Evolutionary conservation across 2,797 vertebrate genomes (phyloP), one percentile per base, ranked within the genome.

Genomic region (Malurus splendens): DNA sequence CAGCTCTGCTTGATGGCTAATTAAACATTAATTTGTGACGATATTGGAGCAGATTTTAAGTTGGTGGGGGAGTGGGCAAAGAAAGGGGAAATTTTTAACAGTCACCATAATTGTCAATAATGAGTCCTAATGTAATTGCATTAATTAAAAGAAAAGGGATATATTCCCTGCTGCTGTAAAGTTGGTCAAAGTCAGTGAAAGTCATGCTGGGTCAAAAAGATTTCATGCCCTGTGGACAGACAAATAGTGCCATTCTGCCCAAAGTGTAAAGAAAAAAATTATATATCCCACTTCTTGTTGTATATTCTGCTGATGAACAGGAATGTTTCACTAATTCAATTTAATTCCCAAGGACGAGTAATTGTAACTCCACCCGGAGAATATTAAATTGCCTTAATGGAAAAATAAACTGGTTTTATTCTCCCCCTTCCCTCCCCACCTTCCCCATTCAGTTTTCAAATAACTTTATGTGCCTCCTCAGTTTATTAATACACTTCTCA

Each of bases 391-490:
- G 81, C 87, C 73, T 74, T 93, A 90, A 95, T 93, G 79, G 85
- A 90, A 92, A 94, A 89, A 94, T 91, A 92, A 92, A 89, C 93
- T 71, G 68, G 44, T 93, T 94, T 96, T 70, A 68, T 92, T 86
- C 86, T 82, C 44, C 54, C 18, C 36, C 39, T 88, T 86, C 78
- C 68, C 72, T 94, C 65, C 68, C 68, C 28, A 64, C 78, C 67
- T 87, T 87, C 61, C 61, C 67, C 22, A 57, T 91, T 93, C 78
- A 50, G 85, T 86, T 94, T 95, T 93, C 82, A 90, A 56, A 77
- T 88, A 95, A 67, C 76, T 92, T 87, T 61, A 64, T n/a, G 39
- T 85, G 80, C 80, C 82, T 89, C 65, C 89, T 86, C 79, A 82
- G 81, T 90, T 94, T 93, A 90, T 94, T 92, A 90, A 86, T 93